These are phyloP conservation scores for Leptinotarsa juncta DNA, from an alignment of 2,888 invertebrate species.

Conservation along the genomic window DNA sequence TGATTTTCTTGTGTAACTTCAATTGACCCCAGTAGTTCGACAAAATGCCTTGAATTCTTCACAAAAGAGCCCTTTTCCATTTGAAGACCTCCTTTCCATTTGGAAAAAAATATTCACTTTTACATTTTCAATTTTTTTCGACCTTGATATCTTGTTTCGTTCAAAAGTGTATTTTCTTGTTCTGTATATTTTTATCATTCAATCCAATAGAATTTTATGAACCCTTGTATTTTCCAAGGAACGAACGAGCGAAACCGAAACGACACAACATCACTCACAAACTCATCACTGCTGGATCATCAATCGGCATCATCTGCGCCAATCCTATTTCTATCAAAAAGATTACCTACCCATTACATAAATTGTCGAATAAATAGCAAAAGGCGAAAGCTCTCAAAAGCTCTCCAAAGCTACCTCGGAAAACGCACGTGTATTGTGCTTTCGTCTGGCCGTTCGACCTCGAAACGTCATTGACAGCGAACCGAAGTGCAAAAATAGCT, in stretches of 20 bases:
- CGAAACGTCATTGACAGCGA: constrained; percentile 33
- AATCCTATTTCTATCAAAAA: not conserved
- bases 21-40: no score
- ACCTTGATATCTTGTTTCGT: no score
- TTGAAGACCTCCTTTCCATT: no score
- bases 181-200: no score
- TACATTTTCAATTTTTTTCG: no score
- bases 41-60: no score
- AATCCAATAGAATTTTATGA: not conserved
- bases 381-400: constrained; percentile 1
- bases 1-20: no score
- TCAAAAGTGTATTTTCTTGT: no score
- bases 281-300: not conserved
- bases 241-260: not conserved
- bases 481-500: not conserved
- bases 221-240: not conserved
- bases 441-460: constrained; percentile 36
- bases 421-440: constrained; percentile 20
- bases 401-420: no score
- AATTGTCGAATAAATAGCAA: constrained; percentile 14
- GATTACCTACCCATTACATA: not conserved
- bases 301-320: not conserved
- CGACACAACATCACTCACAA: not conserved
- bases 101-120: no score
- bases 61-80: no score